phyloP scores from a whole-genome alignment of 2,888 invertebrate species.

The Heteropelma amictum region DNA sequence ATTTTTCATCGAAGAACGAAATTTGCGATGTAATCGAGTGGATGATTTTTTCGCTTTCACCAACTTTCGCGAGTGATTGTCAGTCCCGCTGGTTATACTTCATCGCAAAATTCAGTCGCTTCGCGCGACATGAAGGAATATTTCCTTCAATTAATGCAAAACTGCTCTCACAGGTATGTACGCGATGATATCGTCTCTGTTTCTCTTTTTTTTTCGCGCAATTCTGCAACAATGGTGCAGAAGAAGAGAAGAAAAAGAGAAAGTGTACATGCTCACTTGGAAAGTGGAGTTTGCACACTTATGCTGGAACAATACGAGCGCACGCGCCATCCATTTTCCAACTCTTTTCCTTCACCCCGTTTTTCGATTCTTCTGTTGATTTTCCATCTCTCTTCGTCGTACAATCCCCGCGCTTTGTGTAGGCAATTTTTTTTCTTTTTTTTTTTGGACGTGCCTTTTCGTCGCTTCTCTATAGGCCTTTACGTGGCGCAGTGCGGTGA shows the following conservation, averaged over 20 bases:
- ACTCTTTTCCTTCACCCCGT: slow-evolving; percentile 4
- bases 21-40: too few species aligned
- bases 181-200: neutral
- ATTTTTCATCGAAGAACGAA: too few species aligned
- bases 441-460: slow-evolving; percentile 55
- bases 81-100: too few species aligned
- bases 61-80: too few species aligned
- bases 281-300: slow-evolving; percentile 50
- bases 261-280: neutral
- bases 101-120: neutral
- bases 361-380: slow-evolving; percentile 5
- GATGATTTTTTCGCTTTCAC: too few species aligned
- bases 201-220: neutral
- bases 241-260: neutral
- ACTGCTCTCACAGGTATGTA: slow-evolving; percentile 12
- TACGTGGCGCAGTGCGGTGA: slow-evolving; percentile 58
- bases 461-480: slow-evolving; percentile 45
- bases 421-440: neutral
- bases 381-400: slow-evolving; percentile 9
- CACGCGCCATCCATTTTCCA: slow-evolving; percentile 46
- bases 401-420: neutral
- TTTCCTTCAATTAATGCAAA: slow-evolving; percentile 11
- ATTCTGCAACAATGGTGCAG: slow-evolving; percentile 13
- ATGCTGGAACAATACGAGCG: slow-evolving; percentile 52
- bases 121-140: neutral